Percentiles rank a stretch among this genome's conserved stretches.
Conservation (phyloP, 2,113 vertebrate species). For the Myxocyprinus asiaticus region DNA sequence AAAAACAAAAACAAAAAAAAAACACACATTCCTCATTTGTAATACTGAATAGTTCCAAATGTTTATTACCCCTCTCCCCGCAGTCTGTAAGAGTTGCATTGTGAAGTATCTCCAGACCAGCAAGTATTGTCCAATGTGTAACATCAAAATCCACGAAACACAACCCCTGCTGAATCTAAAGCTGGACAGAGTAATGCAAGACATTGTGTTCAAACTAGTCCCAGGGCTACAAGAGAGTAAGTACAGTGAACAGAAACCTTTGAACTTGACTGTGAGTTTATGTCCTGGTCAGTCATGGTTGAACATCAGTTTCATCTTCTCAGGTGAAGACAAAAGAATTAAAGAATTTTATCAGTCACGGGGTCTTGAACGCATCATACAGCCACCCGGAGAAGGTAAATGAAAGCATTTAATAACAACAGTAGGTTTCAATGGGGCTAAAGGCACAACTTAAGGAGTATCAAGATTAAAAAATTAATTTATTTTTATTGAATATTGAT, state of each 20-base stretch:
- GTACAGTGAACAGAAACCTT: slow-evolving; percentile 55
- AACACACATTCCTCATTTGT: neutral
- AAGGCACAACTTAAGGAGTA: no score
- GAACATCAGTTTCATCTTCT: neutral
- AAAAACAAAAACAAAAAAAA: neutral
- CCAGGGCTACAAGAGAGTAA: slow-evolving; percentile 94
- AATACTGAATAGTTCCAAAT: neutral
- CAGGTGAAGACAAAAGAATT: slow-evolving; percentile 95
- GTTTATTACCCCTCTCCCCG: neutral
- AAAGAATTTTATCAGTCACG: slow-evolving; percentile 96
- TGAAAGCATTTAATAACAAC: neutral
- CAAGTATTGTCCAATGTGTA: slow-evolving; percentile 99
- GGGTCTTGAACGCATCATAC: slow-evolving; percentile 89
- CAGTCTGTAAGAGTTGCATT: slow-evolving; percentile 98
- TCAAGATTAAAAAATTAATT: no score
- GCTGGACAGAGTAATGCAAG: slow-evolving; percentile 97
- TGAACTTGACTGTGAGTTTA: neutral
- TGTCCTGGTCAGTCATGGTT: neutral
- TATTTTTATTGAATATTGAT: no score
- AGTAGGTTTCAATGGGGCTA: no score
- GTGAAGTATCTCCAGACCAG: slow-evolving; percentile 98
- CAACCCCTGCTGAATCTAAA: slow-evolving; percentile 97
- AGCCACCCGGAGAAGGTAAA: slow-evolving; percentile 85
- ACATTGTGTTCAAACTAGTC: slow-evolving; percentile 97
- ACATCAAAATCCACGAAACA: slow-evolving; percentile 99